phyloP scores from a whole-genome alignment of 1,140 invertebrate genomes.

The Caenorhabditis inopinata region DNA sequence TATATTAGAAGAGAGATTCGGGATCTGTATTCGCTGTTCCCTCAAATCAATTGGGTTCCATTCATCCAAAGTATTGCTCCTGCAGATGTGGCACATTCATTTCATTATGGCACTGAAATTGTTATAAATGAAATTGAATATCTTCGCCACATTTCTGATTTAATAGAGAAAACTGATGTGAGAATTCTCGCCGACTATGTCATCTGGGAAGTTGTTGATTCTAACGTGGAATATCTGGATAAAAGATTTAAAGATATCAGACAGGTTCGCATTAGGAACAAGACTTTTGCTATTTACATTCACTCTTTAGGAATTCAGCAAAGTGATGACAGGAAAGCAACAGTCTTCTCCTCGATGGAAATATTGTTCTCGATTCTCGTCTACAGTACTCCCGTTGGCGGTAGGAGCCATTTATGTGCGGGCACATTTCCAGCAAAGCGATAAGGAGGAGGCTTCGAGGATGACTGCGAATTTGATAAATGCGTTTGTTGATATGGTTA shows the following conservation, averaged over 20 bases:
- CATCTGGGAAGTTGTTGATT: slow-evolving; percentile 48
- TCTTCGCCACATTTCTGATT: slow-evolving; percentile 41
- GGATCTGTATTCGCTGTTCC: slow-evolving; percentile 41
- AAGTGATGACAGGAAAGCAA: slow-evolving; percentile 63
- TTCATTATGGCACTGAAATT: slow-evolving; percentile 46
- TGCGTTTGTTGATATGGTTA: slow-evolving; percentile 80
- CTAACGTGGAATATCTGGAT: slow-evolving; percentile 45
- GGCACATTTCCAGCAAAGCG: slow-evolving; percentile 69
- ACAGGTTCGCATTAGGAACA: too few relatives aligned
- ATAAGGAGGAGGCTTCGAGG: slow-evolving; percentile 68
- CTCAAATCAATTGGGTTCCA: slow-evolving; percentile 46
- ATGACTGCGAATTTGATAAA: slow-evolving; percentile 83
- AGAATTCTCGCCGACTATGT: slow-evolving; percentile 47
- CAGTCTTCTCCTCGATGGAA: slow-evolving; percentile 64
- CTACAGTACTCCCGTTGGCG: slow-evolving; percentile 68
- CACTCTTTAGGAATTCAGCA: slow-evolving; percentile 47
- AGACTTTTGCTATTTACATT: background rate
- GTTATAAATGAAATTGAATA: slow-evolving; percentile 50
- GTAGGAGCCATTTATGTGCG: slow-evolving; percentile 69
- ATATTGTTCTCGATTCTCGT: slow-evolving; percentile 57
- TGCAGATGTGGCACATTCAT: slow-evolving; percentile 20
- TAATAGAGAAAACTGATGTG: slow-evolving; percentile 40
- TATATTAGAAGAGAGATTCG: slow-evolving; percentile 46
- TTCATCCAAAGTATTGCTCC: slow-evolving; percentile 48
- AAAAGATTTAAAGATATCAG: slow-evolving; percentile 53